phyloP scores from a whole-genome alignment of 2,797 vertebrate genomes.

The Anguilla pacifica region DNA sequence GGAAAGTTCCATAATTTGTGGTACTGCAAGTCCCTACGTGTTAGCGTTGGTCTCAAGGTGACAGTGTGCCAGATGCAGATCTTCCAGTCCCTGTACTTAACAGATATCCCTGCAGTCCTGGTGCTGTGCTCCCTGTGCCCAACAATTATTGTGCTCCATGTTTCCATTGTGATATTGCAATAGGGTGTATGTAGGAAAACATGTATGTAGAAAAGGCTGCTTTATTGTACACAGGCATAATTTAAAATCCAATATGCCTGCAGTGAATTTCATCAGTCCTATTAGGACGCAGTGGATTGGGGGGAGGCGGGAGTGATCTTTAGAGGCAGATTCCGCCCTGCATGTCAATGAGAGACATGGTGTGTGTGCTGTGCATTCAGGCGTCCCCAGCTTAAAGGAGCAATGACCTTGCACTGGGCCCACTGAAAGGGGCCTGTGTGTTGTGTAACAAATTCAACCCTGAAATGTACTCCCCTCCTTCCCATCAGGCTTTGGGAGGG shows the following conservation, averaged over 20 bases:
- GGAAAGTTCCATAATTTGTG: not conserved
- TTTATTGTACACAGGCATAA: slow-evolving; percentile 2
- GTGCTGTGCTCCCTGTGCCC: not conserved
- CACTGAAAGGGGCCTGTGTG: slow-evolving; percentile 26
- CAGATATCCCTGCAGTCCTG: not conserved
- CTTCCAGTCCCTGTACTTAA: slow-evolving; percentile 1
- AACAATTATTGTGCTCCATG: not conserved
- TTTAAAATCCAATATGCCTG: slow-evolving; percentile 37
- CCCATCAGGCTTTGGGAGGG: not conserved
- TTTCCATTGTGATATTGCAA: not conserved
- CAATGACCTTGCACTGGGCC: slow-evolving; percentile 43
- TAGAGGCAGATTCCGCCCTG: slow-evolving; percentile 10
- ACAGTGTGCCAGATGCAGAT: not conserved
- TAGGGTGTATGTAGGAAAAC: not conserved
- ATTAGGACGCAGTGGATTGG: slow-evolving; percentile 26
- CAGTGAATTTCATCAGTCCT: slow-evolving; percentile 32
- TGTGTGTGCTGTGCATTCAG: slow-evolving; percentile 35
- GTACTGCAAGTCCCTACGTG: not conserved
- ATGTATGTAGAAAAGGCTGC: not conserved
- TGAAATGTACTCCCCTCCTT: not conserved
- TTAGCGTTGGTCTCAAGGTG: not conserved
- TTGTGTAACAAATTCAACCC: not conserved
- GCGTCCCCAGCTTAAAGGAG: slow-evolving; percentile 37
- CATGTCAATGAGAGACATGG: slow-evolving; percentile 21
- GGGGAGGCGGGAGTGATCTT: not conserved